phyloP scores from a whole-genome alignment of 2,113 vertebrate genomes.

The Corydoras sp. region DNA sequence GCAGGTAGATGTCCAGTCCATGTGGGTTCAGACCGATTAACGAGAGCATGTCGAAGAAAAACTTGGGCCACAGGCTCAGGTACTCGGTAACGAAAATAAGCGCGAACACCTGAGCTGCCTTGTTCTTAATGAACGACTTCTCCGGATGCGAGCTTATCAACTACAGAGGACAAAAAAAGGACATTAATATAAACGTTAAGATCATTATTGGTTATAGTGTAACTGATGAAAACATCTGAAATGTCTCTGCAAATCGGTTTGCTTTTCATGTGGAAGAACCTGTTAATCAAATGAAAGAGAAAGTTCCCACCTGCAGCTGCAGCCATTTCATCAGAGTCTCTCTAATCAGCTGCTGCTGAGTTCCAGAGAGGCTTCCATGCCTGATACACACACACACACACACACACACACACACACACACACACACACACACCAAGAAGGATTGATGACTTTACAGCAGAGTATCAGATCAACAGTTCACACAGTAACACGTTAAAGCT shows the following conservation, averaged over 20 bases:
- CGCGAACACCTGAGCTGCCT: conserved; percentile 95
- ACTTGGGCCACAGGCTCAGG: conserved; percentile 93
- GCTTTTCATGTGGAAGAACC: too few species aligned
- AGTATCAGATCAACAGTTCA: too few species aligned
- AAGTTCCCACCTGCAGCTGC: conserved; percentile 79
- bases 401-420: too few species aligned
- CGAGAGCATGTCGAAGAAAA: conserved; percentile 91
- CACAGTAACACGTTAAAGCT: too few species aligned
- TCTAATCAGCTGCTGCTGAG: conserved; percentile 90
- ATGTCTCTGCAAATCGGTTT: too few species aligned
- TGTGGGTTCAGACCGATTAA: conserved; percentile 87
- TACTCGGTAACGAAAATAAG: conserved; percentile 92
- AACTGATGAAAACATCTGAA: too few species aligned
- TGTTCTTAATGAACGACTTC: conserved; percentile 97
- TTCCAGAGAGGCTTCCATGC: conserved; percentile 77
- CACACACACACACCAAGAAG: too few species aligned
- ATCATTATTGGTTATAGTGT: too few species aligned
- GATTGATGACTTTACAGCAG: too few species aligned
- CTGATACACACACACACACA: conserved; percentile 53
- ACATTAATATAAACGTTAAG: neutral
- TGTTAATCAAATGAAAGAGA: too few species aligned
- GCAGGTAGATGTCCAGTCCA: conserved; percentile 90
- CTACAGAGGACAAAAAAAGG: conserved; percentile 53
- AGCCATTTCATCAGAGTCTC: conserved; percentile 96
- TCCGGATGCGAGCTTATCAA: conserved; percentile 82